These are phyloP conservation scores for Tachysurus vachellii DNA, from an alignment of 2,113 vertebrate species.

Conservation along the genomic window DNA sequence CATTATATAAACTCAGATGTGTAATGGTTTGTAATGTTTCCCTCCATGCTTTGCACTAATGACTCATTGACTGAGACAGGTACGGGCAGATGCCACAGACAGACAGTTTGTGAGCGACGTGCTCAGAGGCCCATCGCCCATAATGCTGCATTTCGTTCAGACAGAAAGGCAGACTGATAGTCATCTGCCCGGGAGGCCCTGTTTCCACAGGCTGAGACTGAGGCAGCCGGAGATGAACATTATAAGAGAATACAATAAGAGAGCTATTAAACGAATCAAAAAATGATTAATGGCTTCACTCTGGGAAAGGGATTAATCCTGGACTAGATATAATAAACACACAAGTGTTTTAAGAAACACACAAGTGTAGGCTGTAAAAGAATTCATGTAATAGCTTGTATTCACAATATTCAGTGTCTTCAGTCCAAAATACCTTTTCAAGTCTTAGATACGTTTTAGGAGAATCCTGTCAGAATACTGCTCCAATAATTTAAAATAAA, in stretches of 20 bases:
- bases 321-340: too few species aligned
- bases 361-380: neutral
- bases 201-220: constrained; percentile 18
- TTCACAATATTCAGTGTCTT: neutral
- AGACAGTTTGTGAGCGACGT: constrained; percentile 32
- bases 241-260: neutral
- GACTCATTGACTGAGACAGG: constrained; percentile 28
- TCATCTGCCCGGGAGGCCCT: constrained; percentile 48
- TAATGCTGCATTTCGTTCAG: constrained; percentile 15
- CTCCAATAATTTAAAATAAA: neutral
- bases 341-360: neutral
- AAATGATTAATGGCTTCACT: neutral
- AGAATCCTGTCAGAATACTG: neutral
- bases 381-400: neutral
- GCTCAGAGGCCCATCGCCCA: constrained; percentile 25
- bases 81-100: constrained; percentile 31
- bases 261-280: neutral
- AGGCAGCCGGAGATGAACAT: neutral
- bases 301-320: neutral
- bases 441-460: neutral
- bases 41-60: constrained; percentile 21
- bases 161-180: constrained; percentile 47
- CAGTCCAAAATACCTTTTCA: too few species aligned
- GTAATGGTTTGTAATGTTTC: constrained; percentile 36
- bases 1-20: constrained; percentile 40